These are phyloP conservation scores for Adoxophyes honmai DNA, from an alignment of 1,140 invertebrate genomes.

Conservation along the genomic window DNA sequence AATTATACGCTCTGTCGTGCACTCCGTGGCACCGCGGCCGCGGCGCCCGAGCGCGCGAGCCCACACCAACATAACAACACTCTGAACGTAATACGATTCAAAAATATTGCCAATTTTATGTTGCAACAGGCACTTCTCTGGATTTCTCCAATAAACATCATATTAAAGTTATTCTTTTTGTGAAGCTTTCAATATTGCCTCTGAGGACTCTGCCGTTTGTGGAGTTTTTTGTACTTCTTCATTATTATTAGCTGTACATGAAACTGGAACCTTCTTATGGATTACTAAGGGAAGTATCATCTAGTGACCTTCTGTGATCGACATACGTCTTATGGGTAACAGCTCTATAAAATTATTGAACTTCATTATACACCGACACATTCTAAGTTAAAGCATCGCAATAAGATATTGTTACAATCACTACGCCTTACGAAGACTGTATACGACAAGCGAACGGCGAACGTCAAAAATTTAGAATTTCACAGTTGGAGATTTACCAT, in stretches of 20 bases:
- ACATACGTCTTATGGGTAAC: conserved; percentile 59
- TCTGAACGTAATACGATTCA: conserved; percentile 67
- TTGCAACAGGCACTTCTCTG: conserved; percentile 75
- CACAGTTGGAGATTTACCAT: conserved; percentile 55
- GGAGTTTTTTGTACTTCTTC: conserved; percentile 63
- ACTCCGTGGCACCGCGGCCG: conserved; percentile 1
- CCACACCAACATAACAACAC: conserved; percentile 48
- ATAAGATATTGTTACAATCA: conserved; percentile 73
- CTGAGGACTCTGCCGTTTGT: conserved; percentile 54
- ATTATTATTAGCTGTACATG: conserved; percentile 54
- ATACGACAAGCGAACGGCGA: conserved; percentile 58
- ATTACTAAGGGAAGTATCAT: conserved; percentile 47
- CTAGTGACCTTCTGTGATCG: conserved; percentile 48
- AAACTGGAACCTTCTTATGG: conserved; percentile 51
- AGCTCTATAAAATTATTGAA: conserved; percentile 70
- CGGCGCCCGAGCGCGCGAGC: conserved; percentile 25
- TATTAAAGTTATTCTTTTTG: conserved; percentile 69
- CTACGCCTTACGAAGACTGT: conserved; percentile 59
- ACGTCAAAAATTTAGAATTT: conserved; percentile 72
- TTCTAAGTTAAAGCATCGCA: conserved; percentile 75
- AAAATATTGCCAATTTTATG: conserved; percentile 76
- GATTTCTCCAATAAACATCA: conserved; percentile 76
- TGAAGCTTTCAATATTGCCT: conserved; percentile 70
- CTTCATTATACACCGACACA: conserved; percentile 62
- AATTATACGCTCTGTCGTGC: conserved; percentile 40